Percentiles rank a stretch among this genome's conserved stretches.
Conservation (phyloP, 2,888 invertebrate genomes). For the Drosophila conformis region DNA sequence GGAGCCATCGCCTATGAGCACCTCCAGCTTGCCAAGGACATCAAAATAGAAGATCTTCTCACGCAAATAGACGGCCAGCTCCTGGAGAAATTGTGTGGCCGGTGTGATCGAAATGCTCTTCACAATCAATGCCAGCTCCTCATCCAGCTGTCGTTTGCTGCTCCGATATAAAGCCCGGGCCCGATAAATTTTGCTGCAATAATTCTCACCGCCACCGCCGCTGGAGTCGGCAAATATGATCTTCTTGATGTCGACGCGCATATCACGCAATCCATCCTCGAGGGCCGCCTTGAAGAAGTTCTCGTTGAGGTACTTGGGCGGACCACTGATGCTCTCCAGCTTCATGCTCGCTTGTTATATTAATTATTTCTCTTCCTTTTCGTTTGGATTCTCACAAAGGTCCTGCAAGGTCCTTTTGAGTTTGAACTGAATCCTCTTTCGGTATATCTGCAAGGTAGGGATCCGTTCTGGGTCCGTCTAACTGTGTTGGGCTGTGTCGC, state of each 20-base stretch:
- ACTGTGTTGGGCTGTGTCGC: slow-evolving; percentile 43
- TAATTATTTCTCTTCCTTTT: neutral
- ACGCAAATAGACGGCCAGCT: slow-evolving; percentile 84
- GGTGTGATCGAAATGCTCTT: slow-evolving; percentile 83
- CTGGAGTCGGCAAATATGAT: slow-evolving; percentile 78
- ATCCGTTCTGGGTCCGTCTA: slow-evolving; percentile 4
- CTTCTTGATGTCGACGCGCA: slow-evolving; percentile 79
- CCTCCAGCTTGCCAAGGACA: slow-evolving; percentile 85
- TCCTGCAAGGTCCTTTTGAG: neutral
- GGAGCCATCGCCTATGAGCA: slow-evolving; percentile 83
- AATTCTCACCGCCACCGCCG: slow-evolving; percentile 83
- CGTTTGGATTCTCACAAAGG: neutral
- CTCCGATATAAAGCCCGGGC: slow-evolving; percentile 76
- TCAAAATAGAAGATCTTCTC: slow-evolving; percentile 85
- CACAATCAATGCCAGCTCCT: slow-evolving; percentile 82
- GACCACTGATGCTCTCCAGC: slow-evolving; percentile 61
- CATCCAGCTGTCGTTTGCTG: slow-evolving; percentile 76
- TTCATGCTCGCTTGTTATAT: slow-evolving; percentile 61
- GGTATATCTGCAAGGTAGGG: neutral
- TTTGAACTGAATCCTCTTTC: neutral
- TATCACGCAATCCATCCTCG: slow-evolving; percentile 81
- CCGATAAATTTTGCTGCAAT: slow-evolving; percentile 83
- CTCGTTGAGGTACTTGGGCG: slow-evolving; percentile 81
- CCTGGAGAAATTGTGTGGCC: slow-evolving; percentile 85
- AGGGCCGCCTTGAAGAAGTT: slow-evolving; percentile 82